Evolutionary conservation across 2,113 vertebrate species (phyloP).

Genomic region (Panthera tigris): DNA sequence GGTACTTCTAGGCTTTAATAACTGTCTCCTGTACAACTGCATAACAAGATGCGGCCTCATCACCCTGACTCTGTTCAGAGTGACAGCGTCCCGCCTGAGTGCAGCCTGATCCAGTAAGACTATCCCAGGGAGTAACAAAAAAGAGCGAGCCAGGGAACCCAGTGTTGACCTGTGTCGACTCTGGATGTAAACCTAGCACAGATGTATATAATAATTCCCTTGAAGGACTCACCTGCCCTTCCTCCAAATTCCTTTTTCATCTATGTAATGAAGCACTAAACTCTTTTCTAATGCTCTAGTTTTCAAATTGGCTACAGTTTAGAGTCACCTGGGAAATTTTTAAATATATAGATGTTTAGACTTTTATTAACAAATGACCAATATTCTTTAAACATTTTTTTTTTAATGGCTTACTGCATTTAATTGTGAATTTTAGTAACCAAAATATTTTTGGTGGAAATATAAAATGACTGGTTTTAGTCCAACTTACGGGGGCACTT

Average conservation of each 20-base stretch:
- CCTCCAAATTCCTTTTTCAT: conserved; percentile 37
- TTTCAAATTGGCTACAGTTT: conserved; percentile 33
- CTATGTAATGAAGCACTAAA: conserved; percentile 28
- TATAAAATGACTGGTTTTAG: not conserved
- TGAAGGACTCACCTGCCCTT: not conserved
- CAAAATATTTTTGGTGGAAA: not conserved
- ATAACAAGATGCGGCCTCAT: not conserved
- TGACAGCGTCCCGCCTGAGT: not conserved
- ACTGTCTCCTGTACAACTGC: not conserved
- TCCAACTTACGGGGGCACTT: conserved; percentile 71
- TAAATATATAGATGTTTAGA: not conserved
- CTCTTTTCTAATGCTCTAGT: conserved; percentile 43
- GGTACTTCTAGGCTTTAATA: not conserved
- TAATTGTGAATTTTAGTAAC: conserved; percentile 11
- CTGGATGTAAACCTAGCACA: not conserved
- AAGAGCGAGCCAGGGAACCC: not conserved
- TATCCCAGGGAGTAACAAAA: not conserved
- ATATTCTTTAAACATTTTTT: not conserved
- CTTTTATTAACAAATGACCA: not conserved
- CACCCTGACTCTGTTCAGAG: not conserved
- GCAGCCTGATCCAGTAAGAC: not conserved
- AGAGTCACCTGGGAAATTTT: not conserved
- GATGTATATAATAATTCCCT: not conserved
- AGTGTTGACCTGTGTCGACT: not conserved
- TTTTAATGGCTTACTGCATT: not conserved